phyloP scores from a whole-genome alignment of 2,113 vertebrate species.

The Ochotona princeps region DNA sequence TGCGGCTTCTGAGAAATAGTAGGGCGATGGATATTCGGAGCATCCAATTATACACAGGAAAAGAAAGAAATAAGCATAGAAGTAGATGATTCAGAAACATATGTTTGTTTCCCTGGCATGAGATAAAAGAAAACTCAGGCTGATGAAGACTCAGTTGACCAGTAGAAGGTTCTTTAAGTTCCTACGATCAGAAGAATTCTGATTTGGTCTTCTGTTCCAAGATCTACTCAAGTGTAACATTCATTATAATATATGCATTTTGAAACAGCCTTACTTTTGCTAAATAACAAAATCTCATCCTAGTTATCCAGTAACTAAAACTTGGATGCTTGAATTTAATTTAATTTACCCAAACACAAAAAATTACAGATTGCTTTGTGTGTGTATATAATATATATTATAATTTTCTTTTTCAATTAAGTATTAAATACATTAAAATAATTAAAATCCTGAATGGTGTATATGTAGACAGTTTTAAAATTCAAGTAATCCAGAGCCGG shows the following conservation, averaged over 20 bases:
- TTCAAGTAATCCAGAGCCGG: too few species aligned
- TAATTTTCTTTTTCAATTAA: neutral
- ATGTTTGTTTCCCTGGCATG: neutral
- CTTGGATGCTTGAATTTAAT: conserved; percentile 24
- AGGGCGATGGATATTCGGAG: conserved; percentile 16
- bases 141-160: neutral
- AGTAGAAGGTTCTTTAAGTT: neutral
- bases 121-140: neutral
- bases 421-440: neutral
- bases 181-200: too few species aligned
- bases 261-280: neutral
- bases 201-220: neutral
- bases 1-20: conserved; percentile 61
- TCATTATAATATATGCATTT: neutral
- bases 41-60: conserved; percentile 28
- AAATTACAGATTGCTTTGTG: neutral
- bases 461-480: neutral
- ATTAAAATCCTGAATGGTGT: neutral
- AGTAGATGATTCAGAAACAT: neutral
- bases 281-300: neutral
- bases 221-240: neutral
- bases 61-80: neutral
- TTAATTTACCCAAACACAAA: neutral
- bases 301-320: neutral
- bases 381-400: neutral